A percentile compares a stretch with the other conserved stretches of the same genome.
phyloP scores from a whole-genome alignment of 2,797 vertebrate genomes.

The Vireo griseus region DNA sequence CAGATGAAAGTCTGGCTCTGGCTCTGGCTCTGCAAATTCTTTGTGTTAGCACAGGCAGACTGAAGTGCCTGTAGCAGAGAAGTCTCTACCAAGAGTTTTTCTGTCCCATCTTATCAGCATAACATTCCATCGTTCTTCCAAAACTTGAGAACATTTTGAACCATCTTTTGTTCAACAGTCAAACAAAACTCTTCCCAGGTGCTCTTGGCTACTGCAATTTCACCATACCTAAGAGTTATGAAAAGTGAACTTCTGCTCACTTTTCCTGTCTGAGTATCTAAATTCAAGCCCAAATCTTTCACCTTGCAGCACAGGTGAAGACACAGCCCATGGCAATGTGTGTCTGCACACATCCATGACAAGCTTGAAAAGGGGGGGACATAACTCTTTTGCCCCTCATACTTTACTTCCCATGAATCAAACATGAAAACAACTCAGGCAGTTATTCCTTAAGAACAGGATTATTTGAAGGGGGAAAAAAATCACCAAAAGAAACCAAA shows the following conservation, averaged over 20 bases:
- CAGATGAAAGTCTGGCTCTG: neutral
- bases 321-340: neutral
- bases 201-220: neutral
- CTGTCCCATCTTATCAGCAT: neutral
- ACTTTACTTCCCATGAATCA: neutral
- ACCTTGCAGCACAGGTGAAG: neutral
- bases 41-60: neutral
- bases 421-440: neutral
- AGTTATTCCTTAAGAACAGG: neutral
- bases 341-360: neutral
- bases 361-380: neutral
- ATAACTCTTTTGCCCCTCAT: neutral
- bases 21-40: neutral
- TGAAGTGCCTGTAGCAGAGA: neutral
- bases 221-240: neutral
- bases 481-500: neutral
- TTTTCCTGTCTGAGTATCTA: neutral
- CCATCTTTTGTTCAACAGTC: neutral
- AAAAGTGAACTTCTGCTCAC: neutral
- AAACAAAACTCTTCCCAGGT: neutral
- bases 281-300: neutral
- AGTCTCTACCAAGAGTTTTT: neutral
- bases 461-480: fast-evolving
- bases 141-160: neutral
- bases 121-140: fast-evolving